These are phyloP conservation scores for Suricata suricatta DNA, from an alignment of 2,113 vertebrate genomes.

Conservation along the genomic window DNA sequence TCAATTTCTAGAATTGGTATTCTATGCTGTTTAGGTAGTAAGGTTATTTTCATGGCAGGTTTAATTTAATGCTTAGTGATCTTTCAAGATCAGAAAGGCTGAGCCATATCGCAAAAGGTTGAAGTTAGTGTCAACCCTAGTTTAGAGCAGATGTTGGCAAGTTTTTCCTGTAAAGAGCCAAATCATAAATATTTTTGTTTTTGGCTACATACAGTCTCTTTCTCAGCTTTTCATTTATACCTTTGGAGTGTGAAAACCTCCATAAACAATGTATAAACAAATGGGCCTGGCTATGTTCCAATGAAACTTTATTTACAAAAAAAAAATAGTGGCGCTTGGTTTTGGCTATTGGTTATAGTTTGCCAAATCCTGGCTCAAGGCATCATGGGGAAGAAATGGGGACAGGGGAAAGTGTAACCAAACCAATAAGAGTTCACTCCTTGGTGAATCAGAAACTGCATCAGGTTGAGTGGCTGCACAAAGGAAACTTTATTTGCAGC, in stretches of 20 bases:
- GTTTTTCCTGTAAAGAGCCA: neutral
- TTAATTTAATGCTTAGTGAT: neutral
- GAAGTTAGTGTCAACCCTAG: neutral
- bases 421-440: neutral
- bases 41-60: neutral
- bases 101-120: neutral
- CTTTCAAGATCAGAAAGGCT: neutral
- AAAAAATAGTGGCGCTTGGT: neutral
- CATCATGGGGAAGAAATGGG: neutral
- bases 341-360: neutral
- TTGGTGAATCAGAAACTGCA: neutral
- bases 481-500: neutral
- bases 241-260: neutral
- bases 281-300: neutral
- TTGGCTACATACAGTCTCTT: neutral
- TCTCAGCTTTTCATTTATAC: neutral
- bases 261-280: neutral
- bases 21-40: neutral
- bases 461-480: neutral
- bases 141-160: neutral
- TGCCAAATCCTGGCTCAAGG: neutral
- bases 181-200: neutral
- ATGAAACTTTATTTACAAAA: conserved; percentile 1
- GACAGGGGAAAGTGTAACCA: neutral
- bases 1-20: neutral